Percentiles rank a stretch among this genome's conserved stretches.
These are phyloP conservation scores for Bettongia penicillata DNA, from an alignment of 2,113 vertebrate species.

Conservation along the genomic window DNA sequence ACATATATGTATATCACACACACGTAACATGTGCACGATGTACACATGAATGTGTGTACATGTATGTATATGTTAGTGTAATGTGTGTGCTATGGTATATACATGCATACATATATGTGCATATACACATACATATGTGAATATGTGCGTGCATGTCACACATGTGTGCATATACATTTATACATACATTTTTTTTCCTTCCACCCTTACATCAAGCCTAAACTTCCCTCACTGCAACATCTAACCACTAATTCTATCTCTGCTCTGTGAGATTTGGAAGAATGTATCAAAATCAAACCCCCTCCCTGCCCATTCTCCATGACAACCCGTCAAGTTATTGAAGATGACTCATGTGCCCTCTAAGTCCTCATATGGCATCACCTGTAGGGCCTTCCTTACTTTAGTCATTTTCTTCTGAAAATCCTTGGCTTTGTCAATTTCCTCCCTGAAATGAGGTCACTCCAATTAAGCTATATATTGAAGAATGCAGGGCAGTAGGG, in stretches of 20 bases:
- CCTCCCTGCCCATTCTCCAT: background rate
- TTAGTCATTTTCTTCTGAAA: background rate
- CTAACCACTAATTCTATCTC: background rate
- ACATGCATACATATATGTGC: no score
- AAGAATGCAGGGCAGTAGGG: background rate
- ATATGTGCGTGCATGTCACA: no score
- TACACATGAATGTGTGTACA: no score
- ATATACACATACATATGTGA: no score
- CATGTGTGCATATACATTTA: no score
- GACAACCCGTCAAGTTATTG: background rate
- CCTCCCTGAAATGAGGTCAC: background rate
- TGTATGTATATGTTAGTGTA: no score
- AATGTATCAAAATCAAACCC: background rate
- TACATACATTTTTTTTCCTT: no score
- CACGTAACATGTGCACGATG: no score
- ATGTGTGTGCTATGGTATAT: no score
- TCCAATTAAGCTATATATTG: background rate
- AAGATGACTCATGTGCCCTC: no score
- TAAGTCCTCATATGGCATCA: background rate
- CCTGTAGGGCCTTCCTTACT: no score
- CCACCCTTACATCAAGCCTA: background rate
- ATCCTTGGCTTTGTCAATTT: background rate
- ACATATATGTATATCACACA: no score
- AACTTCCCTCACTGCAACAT: background rate
- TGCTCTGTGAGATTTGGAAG: background rate